Conservation (phyloP, 2,113 vertebrate genomes). For the Rhinolophus sinicus region DNA sequence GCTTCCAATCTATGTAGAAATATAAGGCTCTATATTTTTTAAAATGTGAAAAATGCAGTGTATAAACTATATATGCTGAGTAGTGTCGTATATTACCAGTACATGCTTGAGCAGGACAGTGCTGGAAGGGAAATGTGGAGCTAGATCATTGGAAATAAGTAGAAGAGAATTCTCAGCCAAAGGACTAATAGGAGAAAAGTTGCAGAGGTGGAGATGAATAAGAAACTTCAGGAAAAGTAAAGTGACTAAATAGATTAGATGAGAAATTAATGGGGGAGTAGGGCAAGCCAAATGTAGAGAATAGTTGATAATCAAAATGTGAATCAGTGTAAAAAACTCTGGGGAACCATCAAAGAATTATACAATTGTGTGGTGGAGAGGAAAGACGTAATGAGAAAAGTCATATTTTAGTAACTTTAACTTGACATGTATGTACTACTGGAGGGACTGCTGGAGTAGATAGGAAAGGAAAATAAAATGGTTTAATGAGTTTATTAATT, state of each 20-base stretch:
- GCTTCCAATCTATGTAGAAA: not conserved
- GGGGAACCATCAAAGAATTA: not conserved
- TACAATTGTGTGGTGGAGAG: not conserved
- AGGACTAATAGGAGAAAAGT: not conserved
- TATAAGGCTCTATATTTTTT: not conserved
- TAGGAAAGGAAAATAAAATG: not conserved
- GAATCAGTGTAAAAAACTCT: not conserved
- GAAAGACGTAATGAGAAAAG: not conserved
- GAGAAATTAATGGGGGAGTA: not conserved
- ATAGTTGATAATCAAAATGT: not conserved
- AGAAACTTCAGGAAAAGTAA: not conserved
- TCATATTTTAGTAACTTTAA: not conserved
- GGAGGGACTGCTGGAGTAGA: not conserved
- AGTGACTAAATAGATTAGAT: not conserved
- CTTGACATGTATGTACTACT: not conserved
- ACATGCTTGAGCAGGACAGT: not conserved
- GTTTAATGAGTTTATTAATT: not conserved
- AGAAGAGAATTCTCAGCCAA: not conserved
- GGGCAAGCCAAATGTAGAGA: not conserved
- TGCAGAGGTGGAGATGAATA: not conserved
- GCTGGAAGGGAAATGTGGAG: not conserved
- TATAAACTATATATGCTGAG: not conserved
- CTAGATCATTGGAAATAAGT: not conserved
- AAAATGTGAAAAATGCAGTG: not conserved
- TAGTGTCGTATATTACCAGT: not conserved